Evolutionary conservation across 2,113 vertebrate genomes (phyloP), one percentile per base, ranked within the genome.

Genomic region (Parus major): DNA sequence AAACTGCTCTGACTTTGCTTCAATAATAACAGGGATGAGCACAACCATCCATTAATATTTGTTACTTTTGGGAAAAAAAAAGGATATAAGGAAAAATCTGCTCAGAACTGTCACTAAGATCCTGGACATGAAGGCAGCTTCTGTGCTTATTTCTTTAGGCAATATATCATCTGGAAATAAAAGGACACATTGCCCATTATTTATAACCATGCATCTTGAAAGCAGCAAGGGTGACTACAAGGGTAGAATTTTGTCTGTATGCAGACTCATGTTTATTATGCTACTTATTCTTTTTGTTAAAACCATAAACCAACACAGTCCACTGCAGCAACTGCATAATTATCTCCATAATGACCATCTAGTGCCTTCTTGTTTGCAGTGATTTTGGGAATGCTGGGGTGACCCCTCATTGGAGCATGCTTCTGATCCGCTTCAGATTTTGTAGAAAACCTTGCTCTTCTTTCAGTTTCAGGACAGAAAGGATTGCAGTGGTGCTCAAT

Each of bases 1-100:
- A 88, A 95, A 47, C 13, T 83, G 21, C 19, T 85, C 49, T 92
- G 79, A 52, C 42, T 85, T 91, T 60, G 3, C 55, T 91, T 91
- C 63, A 73, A 5, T 80, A 92, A 50, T 77, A 81, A 42, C 42
- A 80, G 8, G 29, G 31, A 77, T 69, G 42, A 77, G 20, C 35
- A 61, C 12, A 92, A 47, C 25, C 42, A 84, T 60, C 21, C 41
- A 71, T 81, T 93, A 86, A 28, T 24, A 44, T 83, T 52, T 73
- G 31, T 90, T 33, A 81, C 20, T 81, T 86, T 29, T 29, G 12
- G 2, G 22, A 49, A 73, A 46, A 73, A 46, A 42, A 77, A 49
- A 12, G 2, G 4, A 20, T 63, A 20, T 31, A 42, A 70, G 25
- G 19, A 53, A 85, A 76, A 46, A 19, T 59, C 28, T 73, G 7